Conservation (phyloP, 2,888 invertebrate species). For the Zaprionus obscuricornis region DNA sequence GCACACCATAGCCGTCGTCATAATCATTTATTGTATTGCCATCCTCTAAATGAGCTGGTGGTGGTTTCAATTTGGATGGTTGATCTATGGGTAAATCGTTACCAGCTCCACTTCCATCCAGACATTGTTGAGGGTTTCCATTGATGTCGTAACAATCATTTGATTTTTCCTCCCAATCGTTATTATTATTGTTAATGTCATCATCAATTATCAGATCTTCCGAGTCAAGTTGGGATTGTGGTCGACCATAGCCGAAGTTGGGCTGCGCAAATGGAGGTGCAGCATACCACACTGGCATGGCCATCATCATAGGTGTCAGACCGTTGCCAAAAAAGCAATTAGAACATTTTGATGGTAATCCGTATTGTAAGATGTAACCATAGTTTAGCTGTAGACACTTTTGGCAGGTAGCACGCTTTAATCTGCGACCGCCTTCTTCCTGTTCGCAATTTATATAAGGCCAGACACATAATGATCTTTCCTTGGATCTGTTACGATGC, state of each 20-base stretch:
- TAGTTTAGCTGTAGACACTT: conserved; percentile 57
- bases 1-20: conserved; percentile 30
- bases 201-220: neutral
- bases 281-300: conserved; percentile 28
- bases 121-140: conserved; percentile 61
- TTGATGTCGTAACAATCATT: too few relatives aligned
- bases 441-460: conserved; percentile 60
- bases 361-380: conserved; percentile 51
- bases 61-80: too few relatives aligned
- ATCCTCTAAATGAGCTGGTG: too few relatives aligned
- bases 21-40: conserved; percentile 3
- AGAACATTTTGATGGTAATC: conserved; percentile 57
- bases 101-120: conserved; percentile 45
- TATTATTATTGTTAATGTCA: conserved; percentile 3
- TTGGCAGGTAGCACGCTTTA: conserved; percentile 42
- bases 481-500: conserved; percentile 21
- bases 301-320: conserved; percentile 30
- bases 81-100: conserved; percentile 42
- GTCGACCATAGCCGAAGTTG: conserved; percentile 19
- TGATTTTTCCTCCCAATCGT: conserved; percentile 11
- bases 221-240: neutral
- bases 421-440: neutral
- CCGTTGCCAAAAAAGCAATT: conserved; percentile 43
- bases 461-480: conserved; percentile 32
- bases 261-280: conserved; percentile 10